Evolutionary conservation across 2,113 vertebrate genomes (phyloP), one percentile per base, ranked within the genome.

Genomic region (Leuciscus idus): DNA sequence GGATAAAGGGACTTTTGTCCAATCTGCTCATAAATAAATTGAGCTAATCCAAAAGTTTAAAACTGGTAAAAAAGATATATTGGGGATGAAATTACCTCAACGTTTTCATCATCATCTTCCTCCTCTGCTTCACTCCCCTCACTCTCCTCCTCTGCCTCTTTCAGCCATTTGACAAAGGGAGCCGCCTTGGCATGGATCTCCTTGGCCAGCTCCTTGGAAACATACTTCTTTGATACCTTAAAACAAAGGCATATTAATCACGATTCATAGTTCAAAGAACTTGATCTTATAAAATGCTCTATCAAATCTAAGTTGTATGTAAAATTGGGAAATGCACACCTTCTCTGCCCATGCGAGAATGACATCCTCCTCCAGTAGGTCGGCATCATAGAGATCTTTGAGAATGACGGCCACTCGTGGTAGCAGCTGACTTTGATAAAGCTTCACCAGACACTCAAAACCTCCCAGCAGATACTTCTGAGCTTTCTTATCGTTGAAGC

Each of bases 191-290:
- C 94, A 91, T 97, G 97, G 89, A 99, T 99, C 95, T 99, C 98
- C 96, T 99, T 99, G 95, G 98, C 98, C 90, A 99, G 97, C 21
- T 99, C 98, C 94, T 98, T 99, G 81, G 98, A 97, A 90, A 99
- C 96, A 0, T 99, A 99, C 90, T 99, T 99, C 94, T 99, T 99
- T 61, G 98, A 99, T 87, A 97, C 96, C 98, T 99, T 90, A 55
- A 87, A 74, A 33, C 28, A 70, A 55, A 48, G 21, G 1, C 1
- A 48, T 9, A 8, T 48, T 43, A 23, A 23, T 72, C 2, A 11
- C 6, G 68, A 43, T 72, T 72, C 23, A 36, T 2, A 39, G 33
- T 23, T 39, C 17, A 36, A 2, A 70, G 8, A 8, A 57, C 33
- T 9, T 21, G 0, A 43, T 1, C 9, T 12, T 43, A 72, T 43